Conservation (phyloP, 2,113 vertebrate species). For the Platysteira castanea region DNA sequence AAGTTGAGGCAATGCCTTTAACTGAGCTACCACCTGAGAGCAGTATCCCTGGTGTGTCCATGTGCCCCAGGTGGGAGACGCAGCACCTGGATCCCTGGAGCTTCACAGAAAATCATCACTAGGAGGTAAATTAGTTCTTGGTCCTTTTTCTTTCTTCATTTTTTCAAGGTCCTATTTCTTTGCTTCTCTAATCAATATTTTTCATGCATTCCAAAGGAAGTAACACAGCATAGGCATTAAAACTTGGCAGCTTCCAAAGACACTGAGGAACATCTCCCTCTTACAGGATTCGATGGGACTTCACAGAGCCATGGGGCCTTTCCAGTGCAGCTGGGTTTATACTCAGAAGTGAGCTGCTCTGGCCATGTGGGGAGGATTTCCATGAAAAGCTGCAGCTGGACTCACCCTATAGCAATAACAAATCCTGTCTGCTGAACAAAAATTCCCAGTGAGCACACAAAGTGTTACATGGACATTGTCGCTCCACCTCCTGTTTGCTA, state of each 20-base stretch:
- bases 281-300: neutral
- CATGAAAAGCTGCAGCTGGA: neutral
- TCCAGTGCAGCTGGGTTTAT: neutral
- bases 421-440: neutral
- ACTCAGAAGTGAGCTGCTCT: neutral
- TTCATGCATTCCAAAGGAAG: neutral
- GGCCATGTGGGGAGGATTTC: neutral
- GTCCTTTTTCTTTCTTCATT: neutral
- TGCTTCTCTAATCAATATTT: neutral
- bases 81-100: neutral
- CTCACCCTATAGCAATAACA: neutral
- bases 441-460: neutral
- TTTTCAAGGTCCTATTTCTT: neutral
- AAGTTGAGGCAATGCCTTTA: neutral
- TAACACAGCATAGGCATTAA: neutral
- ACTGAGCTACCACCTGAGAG: rapidly evolving
- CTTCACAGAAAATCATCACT: neutral
- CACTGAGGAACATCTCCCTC: neutral
- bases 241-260: neutral
- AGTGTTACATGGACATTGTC: neutral
- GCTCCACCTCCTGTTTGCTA: neutral
- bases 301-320: neutral
- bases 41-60: rapidly evolving
- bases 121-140: neutral
- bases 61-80: neutral